A percentile compares a stretch with the other conserved stretches of the same genome.
Evolutionary conservation across 2,888 invertebrate genomes (phyloP).

Genomic region (Blastobasis adustella): DNA sequence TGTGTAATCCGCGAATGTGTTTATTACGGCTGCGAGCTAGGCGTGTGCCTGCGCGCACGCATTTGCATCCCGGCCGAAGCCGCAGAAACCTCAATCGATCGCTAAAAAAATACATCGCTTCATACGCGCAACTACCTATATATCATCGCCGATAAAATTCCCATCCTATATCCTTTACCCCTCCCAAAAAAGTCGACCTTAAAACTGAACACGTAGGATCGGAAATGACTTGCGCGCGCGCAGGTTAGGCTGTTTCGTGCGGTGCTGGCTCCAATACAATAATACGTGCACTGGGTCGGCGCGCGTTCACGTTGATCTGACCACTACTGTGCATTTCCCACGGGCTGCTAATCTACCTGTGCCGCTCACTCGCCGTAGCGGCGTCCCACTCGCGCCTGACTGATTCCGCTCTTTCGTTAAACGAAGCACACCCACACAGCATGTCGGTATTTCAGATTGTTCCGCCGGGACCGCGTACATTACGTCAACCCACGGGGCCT

Average conservation of each 20-base stretch:
- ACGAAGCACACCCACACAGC: slow-evolving; percentile 74
- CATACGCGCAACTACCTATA: slow-evolving; percentile 63
- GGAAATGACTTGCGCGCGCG: no score
- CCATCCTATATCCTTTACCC: slow-evolving; percentile 19
- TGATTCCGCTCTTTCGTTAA: slow-evolving; percentile 72
- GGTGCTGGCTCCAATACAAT: slow-evolving; percentile 63
- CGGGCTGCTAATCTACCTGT: slow-evolving; percentile 54
- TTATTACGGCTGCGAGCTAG: slow-evolving; percentile 48
- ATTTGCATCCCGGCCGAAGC: slow-evolving; percentile 66
- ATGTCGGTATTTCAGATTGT: slow-evolving; percentile 71
- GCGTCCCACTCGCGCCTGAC: slow-evolving; percentile 54
- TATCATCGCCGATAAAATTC: slow-evolving; percentile 18
- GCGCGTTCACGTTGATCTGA: slow-evolving; percentile 72
- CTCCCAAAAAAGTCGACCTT: not conserved
- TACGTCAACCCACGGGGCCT: slow-evolving; percentile 59
- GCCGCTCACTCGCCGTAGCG: slow-evolving; percentile 45
- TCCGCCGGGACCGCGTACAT: slow-evolving; percentile 64
- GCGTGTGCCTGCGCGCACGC: slow-evolving; percentile 63
- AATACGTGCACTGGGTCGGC: slow-evolving; percentile 74
- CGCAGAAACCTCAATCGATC: slow-evolving; percentile 70
- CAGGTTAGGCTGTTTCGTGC: slow-evolving; percentile 43
- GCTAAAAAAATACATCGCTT: slow-evolving; percentile 69
- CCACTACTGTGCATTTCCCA: slow-evolving; percentile 77
- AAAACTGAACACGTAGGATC: no score
- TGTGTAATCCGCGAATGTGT: slow-evolving; percentile 33